phyloP scores from a whole-genome alignment of 1,140 invertebrate genomes.

The Myzus persicae region DNA sequence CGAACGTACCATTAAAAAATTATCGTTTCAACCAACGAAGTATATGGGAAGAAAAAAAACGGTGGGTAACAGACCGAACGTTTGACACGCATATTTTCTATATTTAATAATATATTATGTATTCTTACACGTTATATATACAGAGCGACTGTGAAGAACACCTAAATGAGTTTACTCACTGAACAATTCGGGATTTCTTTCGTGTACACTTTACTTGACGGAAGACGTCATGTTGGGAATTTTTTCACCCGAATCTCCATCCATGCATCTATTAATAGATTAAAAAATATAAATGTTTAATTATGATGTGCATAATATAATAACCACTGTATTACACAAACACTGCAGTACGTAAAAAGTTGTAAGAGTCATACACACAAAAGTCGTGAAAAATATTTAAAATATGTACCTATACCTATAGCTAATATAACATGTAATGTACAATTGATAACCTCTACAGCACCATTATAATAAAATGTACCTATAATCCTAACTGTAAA shows the following conservation, averaged over 20 bases:
- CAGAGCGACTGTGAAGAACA: neutral
- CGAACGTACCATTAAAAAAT: constrained; percentile 12
- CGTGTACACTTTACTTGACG: neutral
- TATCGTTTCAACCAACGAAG: neutral
- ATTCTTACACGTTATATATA: neutral
- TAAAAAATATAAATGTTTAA: neutral
- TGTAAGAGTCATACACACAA: too few species aligned
- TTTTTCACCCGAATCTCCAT: neutral
- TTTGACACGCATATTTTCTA: neutral
- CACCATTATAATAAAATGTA: neutral
- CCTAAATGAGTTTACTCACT: neutral
- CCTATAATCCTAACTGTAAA: neutral
- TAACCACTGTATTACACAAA: neutral
- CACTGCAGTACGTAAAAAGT: neutral
- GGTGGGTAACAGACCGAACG: neutral
- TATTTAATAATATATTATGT: neutral
- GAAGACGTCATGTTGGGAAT: neutral
- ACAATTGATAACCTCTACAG: too few species aligned
- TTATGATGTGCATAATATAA: neutral
- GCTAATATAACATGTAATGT: too few species aligned
- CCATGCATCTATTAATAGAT: neutral
- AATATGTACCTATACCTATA: too few species aligned
- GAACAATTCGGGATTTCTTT: neutral
- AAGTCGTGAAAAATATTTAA: too few species aligned
- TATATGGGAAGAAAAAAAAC: neutral